Conservation (phyloP, 2,113 vertebrate genomes). For the Odobenus rosmarus region DNA sequence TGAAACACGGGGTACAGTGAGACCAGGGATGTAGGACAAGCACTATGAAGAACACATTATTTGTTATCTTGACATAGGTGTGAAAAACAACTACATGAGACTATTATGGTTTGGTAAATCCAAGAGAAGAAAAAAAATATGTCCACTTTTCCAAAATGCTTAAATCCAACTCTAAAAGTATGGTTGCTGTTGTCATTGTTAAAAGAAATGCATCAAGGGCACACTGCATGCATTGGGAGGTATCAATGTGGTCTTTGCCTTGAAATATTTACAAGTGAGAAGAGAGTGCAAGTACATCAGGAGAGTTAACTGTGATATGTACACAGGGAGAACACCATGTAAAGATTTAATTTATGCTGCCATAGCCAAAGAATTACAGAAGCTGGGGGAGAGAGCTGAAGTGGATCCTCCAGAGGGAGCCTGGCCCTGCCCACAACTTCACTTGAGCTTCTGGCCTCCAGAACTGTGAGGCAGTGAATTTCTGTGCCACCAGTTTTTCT, state of each 20-base stretch:
- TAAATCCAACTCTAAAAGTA: neutral
- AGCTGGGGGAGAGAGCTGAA: neutral
- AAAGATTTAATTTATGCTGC: neutral
- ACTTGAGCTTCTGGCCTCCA: neutral
- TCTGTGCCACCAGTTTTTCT: neutral
- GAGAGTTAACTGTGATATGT: neutral
- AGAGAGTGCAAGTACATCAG: neutral
- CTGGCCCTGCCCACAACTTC: neutral
- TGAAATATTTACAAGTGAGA: neutral
- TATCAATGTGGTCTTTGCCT: neutral
- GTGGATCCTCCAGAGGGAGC: neutral
- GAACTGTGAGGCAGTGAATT: neutral
- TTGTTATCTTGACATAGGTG: neutral
- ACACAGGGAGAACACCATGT: neutral
- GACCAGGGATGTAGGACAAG: neutral
- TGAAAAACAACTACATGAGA: neutral
- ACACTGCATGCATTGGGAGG: neutral
- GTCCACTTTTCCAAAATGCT: neutral
- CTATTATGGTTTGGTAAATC: neutral
- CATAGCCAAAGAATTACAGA: neutral
- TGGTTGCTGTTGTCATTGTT: neutral
- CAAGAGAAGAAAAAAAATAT: neutral
- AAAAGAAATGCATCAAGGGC: neutral
- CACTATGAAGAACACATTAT: neutral
- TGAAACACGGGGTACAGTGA: neutral